These are phyloP conservation scores for Lamellibrachia columna DNA, from an alignment of 2,888 invertebrate genomes.

Conservation along the genomic window DNA sequence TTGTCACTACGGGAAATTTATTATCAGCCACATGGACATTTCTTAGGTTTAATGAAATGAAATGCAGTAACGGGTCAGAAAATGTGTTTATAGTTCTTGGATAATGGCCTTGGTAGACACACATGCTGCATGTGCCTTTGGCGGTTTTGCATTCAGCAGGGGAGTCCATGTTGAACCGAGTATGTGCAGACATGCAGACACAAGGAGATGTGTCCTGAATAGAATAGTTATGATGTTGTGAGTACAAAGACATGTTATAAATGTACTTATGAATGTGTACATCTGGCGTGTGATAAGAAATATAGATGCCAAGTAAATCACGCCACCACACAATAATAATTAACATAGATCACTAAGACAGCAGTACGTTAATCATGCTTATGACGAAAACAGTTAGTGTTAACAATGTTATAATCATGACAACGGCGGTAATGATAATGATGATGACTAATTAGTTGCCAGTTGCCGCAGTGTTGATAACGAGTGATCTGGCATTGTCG, in stretches of 20 bases:
- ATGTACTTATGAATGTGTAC: not conserved
- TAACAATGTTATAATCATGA: not conserved
- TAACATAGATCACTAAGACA: slow-evolving; percentile 12
- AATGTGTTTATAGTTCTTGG: not conserved
- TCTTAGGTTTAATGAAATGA: not conserved
- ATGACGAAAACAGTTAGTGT: slow-evolving; percentile 16
- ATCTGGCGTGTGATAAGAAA: slow-evolving; percentile 4
- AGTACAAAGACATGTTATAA: not conserved
- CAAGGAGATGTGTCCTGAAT: not conserved
- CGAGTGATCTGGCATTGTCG: slow-evolving; percentile 16
- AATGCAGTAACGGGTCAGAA: not conserved
- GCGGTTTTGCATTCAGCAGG: not conserved
- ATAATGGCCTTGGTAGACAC: not conserved
- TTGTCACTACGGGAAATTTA: not conserved
- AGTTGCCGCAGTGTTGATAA: not conserved
- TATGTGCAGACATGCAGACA: not conserved
- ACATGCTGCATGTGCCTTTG: not conserved
- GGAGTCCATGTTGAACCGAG: not conserved
- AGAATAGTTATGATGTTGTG: slow-evolving; percentile 9
- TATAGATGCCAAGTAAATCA: slow-evolving; percentile 16
- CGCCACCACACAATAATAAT: not conserved
- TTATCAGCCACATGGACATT: not conserved
- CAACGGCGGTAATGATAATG: not conserved
- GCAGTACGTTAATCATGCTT: slow-evolving; percentile 4
- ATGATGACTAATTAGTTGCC: slow-evolving; percentile 7